Conservation (phyloP, 2,888 invertebrate species). For the Brachyptera putata region DNA sequence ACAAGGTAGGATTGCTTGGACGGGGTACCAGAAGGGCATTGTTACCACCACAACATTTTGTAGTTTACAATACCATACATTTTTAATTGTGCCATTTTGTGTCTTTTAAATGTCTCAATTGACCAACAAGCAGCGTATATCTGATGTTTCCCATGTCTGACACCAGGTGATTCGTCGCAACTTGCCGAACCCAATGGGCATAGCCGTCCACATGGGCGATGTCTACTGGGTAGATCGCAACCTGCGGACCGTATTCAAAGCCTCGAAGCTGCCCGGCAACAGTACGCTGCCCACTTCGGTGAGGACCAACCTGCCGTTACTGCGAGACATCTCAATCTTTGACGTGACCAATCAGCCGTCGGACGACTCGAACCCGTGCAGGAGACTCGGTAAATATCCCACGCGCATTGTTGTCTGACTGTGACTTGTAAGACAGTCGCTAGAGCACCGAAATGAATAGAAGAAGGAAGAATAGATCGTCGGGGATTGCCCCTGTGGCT, state of each 20-base stretch:
- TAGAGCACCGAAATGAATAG: no score
- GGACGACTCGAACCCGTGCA: conserved; percentile 78
- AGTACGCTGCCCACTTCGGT: conserved; percentile 65
- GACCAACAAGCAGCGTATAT: no score
- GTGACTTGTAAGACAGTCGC: no score
- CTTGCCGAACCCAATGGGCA: conserved; percentile 89
- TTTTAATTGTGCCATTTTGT: no score
- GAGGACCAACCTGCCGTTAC: conserved; percentile 75
- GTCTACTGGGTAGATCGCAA: conserved; percentile 96
- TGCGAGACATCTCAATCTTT: conserved; percentile 88
- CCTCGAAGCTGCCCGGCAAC: conserved; percentile 61
- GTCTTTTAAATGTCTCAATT: no score
- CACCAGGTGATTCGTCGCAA: conserved; percentile 69
- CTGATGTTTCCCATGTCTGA: no score
- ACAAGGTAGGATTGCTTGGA: no score
- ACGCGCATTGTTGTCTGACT: conserved; percentile 57
- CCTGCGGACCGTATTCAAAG: conserved; percentile 74
- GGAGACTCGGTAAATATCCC: conserved; percentile 64
- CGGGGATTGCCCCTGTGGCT: no score
- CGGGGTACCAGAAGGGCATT: neutral
- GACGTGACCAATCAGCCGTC: conserved; percentile 83
- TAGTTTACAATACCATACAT: no score
- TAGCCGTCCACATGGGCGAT: conserved; percentile 76
- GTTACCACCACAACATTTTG: neutral
- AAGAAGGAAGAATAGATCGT: no score